Evolutionary conservation across 2,797 vertebrate species (phyloP).

Genomic region (Lepidocolaptes lacrymiger): DNA sequence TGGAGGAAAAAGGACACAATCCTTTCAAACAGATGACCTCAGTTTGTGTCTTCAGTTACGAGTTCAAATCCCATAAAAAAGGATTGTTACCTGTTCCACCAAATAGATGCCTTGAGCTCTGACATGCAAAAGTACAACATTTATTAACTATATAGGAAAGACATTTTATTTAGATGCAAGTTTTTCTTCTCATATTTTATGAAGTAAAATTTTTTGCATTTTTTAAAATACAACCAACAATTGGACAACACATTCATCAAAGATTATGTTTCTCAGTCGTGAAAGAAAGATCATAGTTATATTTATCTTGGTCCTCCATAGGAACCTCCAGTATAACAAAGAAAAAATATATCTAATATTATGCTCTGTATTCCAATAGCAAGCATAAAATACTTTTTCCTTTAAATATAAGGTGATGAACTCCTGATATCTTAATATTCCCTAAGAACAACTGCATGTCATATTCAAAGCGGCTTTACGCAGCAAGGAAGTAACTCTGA

Average conservation of each 20-base stretch:
- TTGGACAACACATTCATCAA: not conserved
- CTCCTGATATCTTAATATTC: not conserved
- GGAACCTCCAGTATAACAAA: not conserved
- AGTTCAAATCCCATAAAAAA: not conserved
- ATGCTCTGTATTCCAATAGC: not conserved
- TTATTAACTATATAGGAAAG: not conserved
- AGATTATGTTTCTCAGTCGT: not conserved
- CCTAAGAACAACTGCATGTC: not conserved
- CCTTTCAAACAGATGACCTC: not conserved
- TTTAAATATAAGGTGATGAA: not conserved
- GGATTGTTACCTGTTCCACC: not conserved
- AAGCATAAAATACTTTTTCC: not conserved
- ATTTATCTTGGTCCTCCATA: not conserved
- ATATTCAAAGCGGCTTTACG: not conserved
- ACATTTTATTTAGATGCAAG: not conserved
- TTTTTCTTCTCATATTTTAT: rapidly evolving
- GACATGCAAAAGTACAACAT: not conserved
- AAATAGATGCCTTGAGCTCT: not conserved
- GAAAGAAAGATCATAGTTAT: not conserved
- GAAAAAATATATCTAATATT: not conserved
- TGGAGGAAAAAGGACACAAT: not conserved
- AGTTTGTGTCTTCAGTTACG: not conserved
- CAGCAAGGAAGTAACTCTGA: not conserved
- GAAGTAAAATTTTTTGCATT: not conserved
- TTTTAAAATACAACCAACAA: not conserved